These are phyloP conservation scores for Acheta domesticus DNA, from an alignment of 2,888 invertebrate genomes.

Conservation along the genomic window DNA sequence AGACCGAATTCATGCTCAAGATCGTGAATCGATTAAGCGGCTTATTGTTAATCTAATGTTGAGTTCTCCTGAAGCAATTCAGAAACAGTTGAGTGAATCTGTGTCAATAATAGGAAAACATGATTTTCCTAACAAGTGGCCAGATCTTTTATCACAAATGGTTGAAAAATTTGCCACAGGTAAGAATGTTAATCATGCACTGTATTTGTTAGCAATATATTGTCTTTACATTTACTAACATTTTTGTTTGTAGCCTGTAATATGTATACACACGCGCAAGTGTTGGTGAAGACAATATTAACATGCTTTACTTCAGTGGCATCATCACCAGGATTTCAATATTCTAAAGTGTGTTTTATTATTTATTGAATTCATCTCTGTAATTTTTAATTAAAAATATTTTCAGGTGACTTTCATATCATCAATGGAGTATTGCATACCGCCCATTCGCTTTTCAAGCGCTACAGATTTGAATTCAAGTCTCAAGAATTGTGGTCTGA, in stretches of 20 bases:
- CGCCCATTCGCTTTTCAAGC: slow-evolving; percentile 93
- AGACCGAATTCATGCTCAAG: slow-evolving; percentile 75
- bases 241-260: not conserved
- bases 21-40: slow-evolving; percentile 76
- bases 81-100: slow-evolving; percentile 92
- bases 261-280: not conserved
- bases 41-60: slow-evolving; percentile 90
- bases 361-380: too few relatives aligned
- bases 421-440: slow-evolving; percentile 94
- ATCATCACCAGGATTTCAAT: too few relatives aligned
- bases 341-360: too few relatives aligned
- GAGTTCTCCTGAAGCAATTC: slow-evolving; percentile 82
- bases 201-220: too few relatives aligned
- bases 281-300: not conserved
- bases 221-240: too few relatives aligned
- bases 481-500: slow-evolving; percentile 93
- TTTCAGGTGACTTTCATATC: slow-evolving; percentile 81
- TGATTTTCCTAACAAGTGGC: slow-evolving; percentile 98
- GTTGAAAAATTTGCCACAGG: slow-evolving; percentile 83
- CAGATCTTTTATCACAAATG: slow-evolving; percentile 87
- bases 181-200: slow-evolving; percentile 39
- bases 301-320: too few relatives aligned
- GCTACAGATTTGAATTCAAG: slow-evolving; percentile 93
- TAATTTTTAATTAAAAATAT: not conserved
- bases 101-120: slow-evolving; percentile 93